Conservation (phyloP, 2,797 vertebrate species). For the Hephaestus fuliginosus region DNA sequence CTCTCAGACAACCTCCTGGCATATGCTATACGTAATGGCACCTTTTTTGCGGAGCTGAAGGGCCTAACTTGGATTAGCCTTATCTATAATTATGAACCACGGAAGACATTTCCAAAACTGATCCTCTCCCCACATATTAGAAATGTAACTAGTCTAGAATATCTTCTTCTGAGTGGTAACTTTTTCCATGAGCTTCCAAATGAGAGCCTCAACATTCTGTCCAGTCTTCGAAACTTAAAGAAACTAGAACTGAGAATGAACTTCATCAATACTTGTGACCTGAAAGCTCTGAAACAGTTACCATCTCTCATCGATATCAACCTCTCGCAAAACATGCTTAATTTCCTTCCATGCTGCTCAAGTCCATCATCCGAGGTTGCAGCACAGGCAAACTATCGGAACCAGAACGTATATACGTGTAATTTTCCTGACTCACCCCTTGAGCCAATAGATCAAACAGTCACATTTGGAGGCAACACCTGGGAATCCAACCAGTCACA, state of each 20-base stretch:
- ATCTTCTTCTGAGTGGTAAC: conserved; percentile 84
- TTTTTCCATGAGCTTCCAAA: conserved; percentile 83
- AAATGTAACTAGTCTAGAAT: conserved; percentile 73
- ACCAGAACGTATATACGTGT: conserved; percentile 37
- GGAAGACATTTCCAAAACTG: conserved; percentile 71
- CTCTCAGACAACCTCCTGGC: conserved; percentile 87
- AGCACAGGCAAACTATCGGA: conserved; percentile 27
- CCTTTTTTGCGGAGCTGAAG: conserved; percentile 83
- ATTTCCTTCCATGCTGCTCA: conserved; percentile 69
- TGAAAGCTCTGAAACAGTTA: conserved; percentile 73
- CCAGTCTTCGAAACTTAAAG: conserved; percentile 73
- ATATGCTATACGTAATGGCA: conserved; percentile 80
- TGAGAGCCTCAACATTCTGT: conserved; percentile 73
- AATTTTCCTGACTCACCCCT: conserved; percentile 9
- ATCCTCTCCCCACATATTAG: conserved; percentile 78
- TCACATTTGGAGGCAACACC: background rate
- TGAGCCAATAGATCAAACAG: conserved; percentile 32
- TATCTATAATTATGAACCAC: conserved; percentile 86
- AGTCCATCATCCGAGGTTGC: conserved; percentile 13
- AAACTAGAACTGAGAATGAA: conserved; percentile 86
- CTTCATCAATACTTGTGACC: conserved; percentile 78
- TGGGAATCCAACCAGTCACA: conserved; percentile 42
- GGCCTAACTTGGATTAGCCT: conserved; percentile 83
- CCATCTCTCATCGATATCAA: conserved; percentile 74
- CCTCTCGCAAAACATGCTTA: conserved; percentile 87